Conservation (phyloP, 2,113 vertebrate species). For the Melanocharis versteri region DNA sequence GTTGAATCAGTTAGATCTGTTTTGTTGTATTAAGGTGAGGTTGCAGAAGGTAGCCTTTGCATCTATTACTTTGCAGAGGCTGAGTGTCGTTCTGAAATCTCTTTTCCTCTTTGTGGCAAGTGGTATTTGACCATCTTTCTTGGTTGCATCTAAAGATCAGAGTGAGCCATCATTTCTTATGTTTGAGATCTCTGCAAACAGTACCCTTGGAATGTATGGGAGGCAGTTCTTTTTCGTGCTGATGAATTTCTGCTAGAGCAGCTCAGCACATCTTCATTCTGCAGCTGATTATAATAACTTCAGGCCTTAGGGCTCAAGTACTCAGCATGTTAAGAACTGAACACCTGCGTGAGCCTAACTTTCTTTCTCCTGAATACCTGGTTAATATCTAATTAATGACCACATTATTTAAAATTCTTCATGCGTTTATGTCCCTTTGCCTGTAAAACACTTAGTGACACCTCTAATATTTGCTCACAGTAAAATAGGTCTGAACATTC, state of each 20-base stretch:
- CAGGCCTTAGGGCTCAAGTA: neutral
- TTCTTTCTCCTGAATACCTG: neutral
- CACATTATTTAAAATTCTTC: neutral
- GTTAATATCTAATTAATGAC: neutral
- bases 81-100: neutral
- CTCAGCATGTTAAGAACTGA: neutral
- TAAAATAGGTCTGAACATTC: neutral
- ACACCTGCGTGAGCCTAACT: neutral
- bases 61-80: neutral
- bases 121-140: neutral
- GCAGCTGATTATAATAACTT: neutral
- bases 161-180: neutral
- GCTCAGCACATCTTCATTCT: neutral
- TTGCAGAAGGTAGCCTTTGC: neutral
- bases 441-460: neutral
- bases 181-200: neutral
- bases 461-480: neutral
- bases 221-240: neutral
- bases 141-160: neutral
- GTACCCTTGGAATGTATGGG: neutral
- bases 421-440: neutral
- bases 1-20: neutral
- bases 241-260: neutral
- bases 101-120: neutral
- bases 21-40: neutral